phyloP scores from a whole-genome alignment of 2,888 invertebrate species.

The Xanthorhoe spadicearia region DNA sequence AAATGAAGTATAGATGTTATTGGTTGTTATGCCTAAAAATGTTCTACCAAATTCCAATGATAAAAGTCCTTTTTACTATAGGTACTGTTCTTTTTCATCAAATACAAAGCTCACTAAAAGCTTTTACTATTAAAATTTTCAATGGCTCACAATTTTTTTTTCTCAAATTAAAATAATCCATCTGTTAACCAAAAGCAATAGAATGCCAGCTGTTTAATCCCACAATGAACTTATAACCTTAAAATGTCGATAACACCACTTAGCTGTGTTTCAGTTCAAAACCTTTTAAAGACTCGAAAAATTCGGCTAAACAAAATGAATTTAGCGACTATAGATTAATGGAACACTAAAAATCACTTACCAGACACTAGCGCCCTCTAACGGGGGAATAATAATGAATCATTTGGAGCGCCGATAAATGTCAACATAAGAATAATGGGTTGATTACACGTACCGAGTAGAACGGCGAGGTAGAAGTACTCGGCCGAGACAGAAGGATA shows the following conservation, averaged over 20 bases:
- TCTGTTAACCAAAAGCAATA: neutral
- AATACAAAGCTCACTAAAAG: too few relatives aligned
- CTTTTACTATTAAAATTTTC: too few relatives aligned
- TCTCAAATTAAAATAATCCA: neutral
- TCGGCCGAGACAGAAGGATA: too few relatives aligned
- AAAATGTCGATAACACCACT: neutral
- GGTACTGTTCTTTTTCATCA: too few relatives aligned
- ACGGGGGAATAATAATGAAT: conserved; percentile 1
- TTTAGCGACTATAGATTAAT: conserved; percentile 23
- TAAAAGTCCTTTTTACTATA: too few relatives aligned
- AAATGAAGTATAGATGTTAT: too few relatives aligned
- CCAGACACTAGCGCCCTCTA: conserved; percentile 3
- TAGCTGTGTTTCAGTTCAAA: neutral
- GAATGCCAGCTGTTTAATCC: neutral
- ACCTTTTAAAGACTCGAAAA: conserved; percentile 3
- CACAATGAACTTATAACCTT: neutral
- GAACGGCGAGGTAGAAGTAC: too few relatives aligned
- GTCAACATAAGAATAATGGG: conserved; percentile 9
- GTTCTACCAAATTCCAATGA: too few relatives aligned
- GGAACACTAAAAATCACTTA: conserved; percentile 36
- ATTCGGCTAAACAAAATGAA: conserved; percentile 3
- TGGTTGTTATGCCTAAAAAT: too few relatives aligned
- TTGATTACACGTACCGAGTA: too few relatives aligned
- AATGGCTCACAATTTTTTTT: too few relatives aligned
- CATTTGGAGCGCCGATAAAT: neutral